Evolutionary conservation across 2,888 invertebrate genomes (phyloP), one percentile per base, ranked within the genome.

Genomic region (Hylaea fasciaria): DNA sequence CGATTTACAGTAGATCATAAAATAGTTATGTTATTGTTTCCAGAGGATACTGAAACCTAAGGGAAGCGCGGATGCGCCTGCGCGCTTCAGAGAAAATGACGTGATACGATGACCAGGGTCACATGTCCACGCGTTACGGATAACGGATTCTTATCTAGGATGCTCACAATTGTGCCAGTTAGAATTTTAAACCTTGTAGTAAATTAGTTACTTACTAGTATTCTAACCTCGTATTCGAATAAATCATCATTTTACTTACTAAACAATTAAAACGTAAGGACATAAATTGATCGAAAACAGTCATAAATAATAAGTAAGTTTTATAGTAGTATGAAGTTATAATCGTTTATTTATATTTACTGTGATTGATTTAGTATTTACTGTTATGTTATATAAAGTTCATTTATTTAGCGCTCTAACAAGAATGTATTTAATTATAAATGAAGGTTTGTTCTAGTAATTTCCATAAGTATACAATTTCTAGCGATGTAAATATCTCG

Each of bases 151-250:
- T 78, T 81, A 81, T 82, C 75, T 81, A 80, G 81, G 84, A 89
- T 83, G 91, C 91, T 91, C 91, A 91, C 89, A 77, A 78, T 83
- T 89, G 91, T 91, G 91, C 91, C 91, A 91, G 85, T 85, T 91
- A 89, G 84, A 78, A 75, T 78, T 76, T 81, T 77, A 83, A 83
- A 78, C 44, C 69, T 81, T 77, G 77, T 77, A 73, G 78, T 87
- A 81, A 80, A 80, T 63, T 82, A 88, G 87, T 74, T 80, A 83
- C 77, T 76, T 77, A 81, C 74, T 83, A 85, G 83, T 77, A 78
- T 78, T 79, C 75, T 78, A 75, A 72, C 71, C 76, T 73, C 74
- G 71, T 79, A 77, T 74, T 78, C 69, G 66, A 76, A 76, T 76
- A 66, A 74, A 73, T 76, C 75, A 81, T 81, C 78, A 80, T 79